A percentile compares a stretch with the other conserved stretches of the same genome.
Evolutionary conservation across 2,113 vertebrate species (phyloP).

Genomic region (Hassar affinis): DNA sequence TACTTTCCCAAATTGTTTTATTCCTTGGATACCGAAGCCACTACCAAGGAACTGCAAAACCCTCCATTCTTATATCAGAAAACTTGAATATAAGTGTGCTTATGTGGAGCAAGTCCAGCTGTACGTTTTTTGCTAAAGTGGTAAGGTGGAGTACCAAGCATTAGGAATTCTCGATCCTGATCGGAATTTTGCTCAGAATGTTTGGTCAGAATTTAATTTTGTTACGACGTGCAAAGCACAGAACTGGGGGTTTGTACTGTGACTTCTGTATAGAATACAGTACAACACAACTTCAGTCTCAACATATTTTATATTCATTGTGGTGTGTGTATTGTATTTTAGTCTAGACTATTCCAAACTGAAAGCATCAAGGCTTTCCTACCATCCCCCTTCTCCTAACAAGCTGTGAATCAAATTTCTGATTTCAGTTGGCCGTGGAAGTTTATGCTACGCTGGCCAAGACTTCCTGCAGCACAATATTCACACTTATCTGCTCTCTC

Average conservation of each 20-base stretch:
- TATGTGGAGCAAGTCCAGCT: not conserved
- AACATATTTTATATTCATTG: not conserved
- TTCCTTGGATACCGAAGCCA: not conserved
- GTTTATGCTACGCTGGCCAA: not conserved
- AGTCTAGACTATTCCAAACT: not conserved
- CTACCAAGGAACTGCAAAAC: not conserved
- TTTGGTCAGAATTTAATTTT: too few relatives aligned
- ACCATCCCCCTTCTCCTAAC: not conserved
- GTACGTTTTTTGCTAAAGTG: not conserved
- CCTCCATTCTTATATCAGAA: not conserved
- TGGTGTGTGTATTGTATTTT: not conserved
- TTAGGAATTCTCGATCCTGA: too few relatives aligned
- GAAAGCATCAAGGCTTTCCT: not conserved
- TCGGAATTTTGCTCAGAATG: too few relatives aligned
- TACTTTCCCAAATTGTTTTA: not conserved
- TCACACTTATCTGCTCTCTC: not conserved
- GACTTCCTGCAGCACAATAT: not conserved
- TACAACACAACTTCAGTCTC: not conserved
- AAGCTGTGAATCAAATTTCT: not conserved
- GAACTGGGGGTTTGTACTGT: not conserved
- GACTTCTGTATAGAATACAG: not conserved
- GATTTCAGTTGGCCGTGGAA: not conserved
- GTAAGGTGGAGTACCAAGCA: too few relatives aligned
- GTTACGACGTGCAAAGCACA: not conserved
- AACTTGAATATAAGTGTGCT: not conserved